Base-by-base conservation (phyloP, 2,113 vertebrate genomes). In the Thamnaconus septentrionalis region DNA sequence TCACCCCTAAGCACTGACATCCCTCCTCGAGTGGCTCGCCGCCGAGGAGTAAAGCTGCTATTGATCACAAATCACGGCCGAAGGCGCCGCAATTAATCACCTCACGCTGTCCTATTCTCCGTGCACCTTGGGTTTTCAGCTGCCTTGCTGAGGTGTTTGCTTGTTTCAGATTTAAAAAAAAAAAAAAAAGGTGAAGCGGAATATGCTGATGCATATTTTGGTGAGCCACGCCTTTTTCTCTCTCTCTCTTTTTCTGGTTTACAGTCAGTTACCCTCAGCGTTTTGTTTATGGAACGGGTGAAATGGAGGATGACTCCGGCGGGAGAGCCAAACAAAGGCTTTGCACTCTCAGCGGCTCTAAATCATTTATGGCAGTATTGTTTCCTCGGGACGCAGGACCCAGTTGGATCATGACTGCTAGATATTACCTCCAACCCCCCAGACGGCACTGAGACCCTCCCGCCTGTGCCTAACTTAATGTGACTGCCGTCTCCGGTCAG, bases 351-450 rank as follows among this genome's bases (percentile, higher is more conserved):
- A 40, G 18, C 61, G 43, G 1, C 4, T 83, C 63, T 87, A 74
- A 87, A 89, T 82, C 69, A 87, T 87, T 83, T 59, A 86, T 85
- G 71, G 65, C 54, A 44, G 72, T 42, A 11, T 67, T 73, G 73
- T 81, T 73, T 48, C 52, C n/a, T 0, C 7, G 5, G 65, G 56
- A 66, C 11, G 39, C 58, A 45, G 10, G 53, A 70, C 61, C 18
- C 3, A 66, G 72, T 79, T 69, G 61, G 59, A 64, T 43, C 59
- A 63, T 44, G 69, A 69, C 72, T 59, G 68, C 64, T 64, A 54
- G 42, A 78, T 69, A 60, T 52, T 71, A 62, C 49, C 18, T 31
- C 18, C 18, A 31, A 31, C 18, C 18, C 18, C 18, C 18, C 18
- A 31, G 18, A 31, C 18, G 18, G 18, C 18, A 31, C 77, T 75